phyloP scores from a whole-genome alignment of 2,797 vertebrate species.

The Rhinichthys osculus region DNA sequence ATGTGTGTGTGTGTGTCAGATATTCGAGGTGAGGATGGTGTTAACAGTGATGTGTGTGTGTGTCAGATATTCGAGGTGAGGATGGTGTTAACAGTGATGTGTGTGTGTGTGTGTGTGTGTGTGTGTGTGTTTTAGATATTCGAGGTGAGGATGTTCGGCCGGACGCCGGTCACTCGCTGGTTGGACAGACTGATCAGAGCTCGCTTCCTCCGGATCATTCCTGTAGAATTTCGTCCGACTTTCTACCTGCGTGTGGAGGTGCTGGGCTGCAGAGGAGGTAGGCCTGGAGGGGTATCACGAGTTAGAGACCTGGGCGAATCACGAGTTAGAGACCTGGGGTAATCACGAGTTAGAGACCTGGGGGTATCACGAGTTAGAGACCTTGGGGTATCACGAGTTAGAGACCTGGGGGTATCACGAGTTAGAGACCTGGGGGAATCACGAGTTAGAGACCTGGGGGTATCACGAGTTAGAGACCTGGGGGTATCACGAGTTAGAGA shows the following conservation, averaged over 20 bases:
- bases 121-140: conserved; percentile 70
- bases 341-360: no score
- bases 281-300: neutral
- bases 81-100: conserved; percentile 61
- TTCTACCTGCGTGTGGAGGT: conserved; percentile 83
- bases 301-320: neutral
- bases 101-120: no score
- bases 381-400: no score
- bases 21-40: conserved; percentile 79
- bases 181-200: conserved; percentile 75
- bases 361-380: no score
- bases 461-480: no score
- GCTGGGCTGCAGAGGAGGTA: conserved; percentile 77
- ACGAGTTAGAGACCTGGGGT: no score
- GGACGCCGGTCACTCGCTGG: conserved; percentile 76
- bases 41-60: neutral
- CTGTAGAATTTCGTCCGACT: conserved; percentile 78
- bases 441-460: no score
- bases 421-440: no score
- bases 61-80: conserved; percentile 78
- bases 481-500: no score
- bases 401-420: no score
- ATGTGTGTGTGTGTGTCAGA: conserved; percentile 59
- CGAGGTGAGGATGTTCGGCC: conserved; percentile 77
- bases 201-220: conserved; percentile 81